A percentile compares a stretch with the other conserved stretches of the same genome.
phyloP scores from a whole-genome alignment of 2,113 vertebrate species.

The Thomomys bottae region DNA sequence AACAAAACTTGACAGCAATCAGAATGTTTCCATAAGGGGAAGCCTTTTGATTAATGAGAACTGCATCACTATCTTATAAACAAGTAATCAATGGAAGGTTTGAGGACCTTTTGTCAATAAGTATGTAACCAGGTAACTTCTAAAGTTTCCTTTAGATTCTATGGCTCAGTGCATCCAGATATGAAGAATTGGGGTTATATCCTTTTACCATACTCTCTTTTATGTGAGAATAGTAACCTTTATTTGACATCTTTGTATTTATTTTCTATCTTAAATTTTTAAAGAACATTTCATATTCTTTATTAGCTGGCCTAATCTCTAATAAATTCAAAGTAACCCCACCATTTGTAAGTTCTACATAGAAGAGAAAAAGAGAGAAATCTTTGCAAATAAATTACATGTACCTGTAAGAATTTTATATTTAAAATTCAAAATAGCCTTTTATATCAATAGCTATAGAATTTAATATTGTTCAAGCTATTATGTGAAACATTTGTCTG shows the following conservation, averaged over 20 bases:
- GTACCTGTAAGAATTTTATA: constrained; percentile 7
- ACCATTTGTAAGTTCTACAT: background rate
- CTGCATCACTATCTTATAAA: background rate
- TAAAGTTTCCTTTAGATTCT: constrained; percentile 31
- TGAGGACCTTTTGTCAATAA: background rate
- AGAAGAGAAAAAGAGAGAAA: background rate
- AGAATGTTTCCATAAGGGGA: constrained; percentile 9
- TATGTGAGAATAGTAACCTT: constrained; percentile 24
- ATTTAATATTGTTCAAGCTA: constrained; percentile 34
- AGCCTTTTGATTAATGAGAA: constrained; percentile 16
- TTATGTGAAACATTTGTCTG: constrained; percentile 62
- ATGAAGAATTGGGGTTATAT: background rate
- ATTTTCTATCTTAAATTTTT: background rate
- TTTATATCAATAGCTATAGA: constrained; percentile 45
- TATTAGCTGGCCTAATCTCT: background rate
- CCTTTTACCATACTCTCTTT: background rate
- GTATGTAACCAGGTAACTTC: constrained; percentile 14
- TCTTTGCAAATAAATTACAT: background rate
- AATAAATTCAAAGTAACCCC: background rate
- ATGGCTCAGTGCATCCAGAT: background rate
- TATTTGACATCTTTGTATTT: too few relatives aligned
- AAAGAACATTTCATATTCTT: background rate
- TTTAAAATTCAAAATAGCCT: constrained; percentile 29
- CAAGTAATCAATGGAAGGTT: background rate
- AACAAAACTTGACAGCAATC: background rate